Evolutionary conservation across 2,888 invertebrate species (phyloP).

Genomic region (Achlya flavicornis): DNA sequence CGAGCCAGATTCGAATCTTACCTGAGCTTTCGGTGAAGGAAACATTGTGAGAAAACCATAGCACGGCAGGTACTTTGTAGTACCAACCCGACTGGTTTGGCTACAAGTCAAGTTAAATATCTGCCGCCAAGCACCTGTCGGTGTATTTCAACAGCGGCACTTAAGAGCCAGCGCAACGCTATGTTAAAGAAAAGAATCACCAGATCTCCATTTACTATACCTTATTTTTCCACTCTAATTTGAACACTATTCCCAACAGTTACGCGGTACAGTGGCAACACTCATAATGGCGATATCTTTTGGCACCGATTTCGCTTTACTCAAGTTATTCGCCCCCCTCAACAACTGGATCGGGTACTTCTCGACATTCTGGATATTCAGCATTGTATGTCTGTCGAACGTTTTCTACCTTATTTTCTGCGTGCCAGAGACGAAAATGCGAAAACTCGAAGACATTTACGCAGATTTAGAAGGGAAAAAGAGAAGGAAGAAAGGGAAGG

Average conservation of each 20-base stretch:
- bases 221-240: too few relatives aligned
- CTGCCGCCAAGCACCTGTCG: too few relatives aligned
- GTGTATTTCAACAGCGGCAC: too few relatives aligned
- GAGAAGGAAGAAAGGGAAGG: slow-evolving; percentile 48
- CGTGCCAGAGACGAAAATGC: slow-evolving; percentile 97
- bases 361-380: slow-evolving; percentile 93
- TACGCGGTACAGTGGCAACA: slow-evolving; percentile 75
- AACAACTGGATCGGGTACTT: slow-evolving; percentile 86
- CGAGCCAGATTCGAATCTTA: too few relatives aligned
- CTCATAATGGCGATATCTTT: slow-evolving; percentile 85
- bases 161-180: too few relatives aligned
- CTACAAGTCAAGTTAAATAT: too few relatives aligned
- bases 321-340: slow-evolving; percentile 91
- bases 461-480: slow-evolving; percentile 87
- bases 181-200: too few relatives aligned
- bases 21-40: too few relatives aligned
- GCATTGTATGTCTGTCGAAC: slow-evolving; percentile 87
- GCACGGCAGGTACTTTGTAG: too few relatives aligned
- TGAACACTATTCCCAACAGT: slow-evolving; percentile 44
- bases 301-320: slow-evolving; percentile 93
- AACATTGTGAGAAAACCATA: too few relatives aligned
- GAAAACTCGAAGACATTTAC: slow-evolving; percentile 95
- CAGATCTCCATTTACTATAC: too few relatives aligned
- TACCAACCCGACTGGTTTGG: too few relatives aligned
- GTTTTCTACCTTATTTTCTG: slow-evolving; percentile 91